phyloP scores from a whole-genome alignment of 2,113 vertebrate species.

The Cavia porcellus region DNA sequence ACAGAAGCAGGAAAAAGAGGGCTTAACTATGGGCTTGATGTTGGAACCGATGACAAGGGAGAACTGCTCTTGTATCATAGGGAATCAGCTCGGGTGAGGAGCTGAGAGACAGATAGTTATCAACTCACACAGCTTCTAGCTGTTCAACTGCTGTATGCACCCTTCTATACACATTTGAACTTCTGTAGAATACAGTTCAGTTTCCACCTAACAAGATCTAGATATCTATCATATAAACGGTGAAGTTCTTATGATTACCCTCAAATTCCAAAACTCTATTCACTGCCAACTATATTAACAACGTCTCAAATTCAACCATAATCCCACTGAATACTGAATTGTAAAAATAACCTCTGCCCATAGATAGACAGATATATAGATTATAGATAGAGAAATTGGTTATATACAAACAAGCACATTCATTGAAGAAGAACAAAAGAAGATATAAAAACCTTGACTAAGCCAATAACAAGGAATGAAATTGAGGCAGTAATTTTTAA shows the following conservation, averaged over 20 bases:
- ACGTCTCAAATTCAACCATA: background rate
- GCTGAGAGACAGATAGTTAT: background rate
- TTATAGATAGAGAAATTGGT: background rate
- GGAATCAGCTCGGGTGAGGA: background rate
- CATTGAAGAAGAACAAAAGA: background rate
- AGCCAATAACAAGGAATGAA: background rate
- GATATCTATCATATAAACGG: background rate
- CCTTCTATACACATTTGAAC: background rate
- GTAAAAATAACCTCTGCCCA: background rate
- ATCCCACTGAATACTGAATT: background rate
- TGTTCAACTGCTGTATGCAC: background rate
- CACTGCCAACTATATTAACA: background rate
- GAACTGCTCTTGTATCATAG: background rate
- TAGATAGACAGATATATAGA: background rate
- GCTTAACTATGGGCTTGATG: background rate
- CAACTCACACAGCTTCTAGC: background rate
- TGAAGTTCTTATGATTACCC: background rate
- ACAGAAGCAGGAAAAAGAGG: background rate
- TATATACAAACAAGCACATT: background rate
- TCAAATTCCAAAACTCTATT: background rate
- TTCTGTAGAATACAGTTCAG: background rate
- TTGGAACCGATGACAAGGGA: background rate
- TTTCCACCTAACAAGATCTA: background rate
- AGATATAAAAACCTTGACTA: background rate
- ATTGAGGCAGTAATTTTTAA: background rate